Conservation (phyloP, 2,113 vertebrate genomes). For the Cebidichthys violaceus region DNA sequence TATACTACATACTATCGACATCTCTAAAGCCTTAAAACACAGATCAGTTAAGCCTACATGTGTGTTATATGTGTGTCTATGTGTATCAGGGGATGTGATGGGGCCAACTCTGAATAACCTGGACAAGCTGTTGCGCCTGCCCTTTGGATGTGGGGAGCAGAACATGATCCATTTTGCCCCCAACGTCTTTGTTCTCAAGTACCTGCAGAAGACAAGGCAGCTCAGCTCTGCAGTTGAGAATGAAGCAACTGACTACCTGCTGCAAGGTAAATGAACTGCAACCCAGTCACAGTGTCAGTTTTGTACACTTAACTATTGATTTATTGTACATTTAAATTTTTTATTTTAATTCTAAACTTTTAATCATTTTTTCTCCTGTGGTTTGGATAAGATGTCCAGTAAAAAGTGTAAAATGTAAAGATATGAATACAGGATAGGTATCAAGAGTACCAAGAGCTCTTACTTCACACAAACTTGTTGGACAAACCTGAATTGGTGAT, state of each 20-base stretch:
- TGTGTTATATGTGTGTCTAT: not conserved
- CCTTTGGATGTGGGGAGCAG: slow-evolving; percentile 95
- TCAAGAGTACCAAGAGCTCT: not conserved
- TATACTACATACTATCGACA: not conserved
- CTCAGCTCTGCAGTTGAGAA: slow-evolving; percentile 89
- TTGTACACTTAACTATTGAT: not conserved
- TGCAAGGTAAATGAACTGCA: slow-evolving; percentile 72
- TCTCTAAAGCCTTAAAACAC: not conserved
- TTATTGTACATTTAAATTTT: not conserved
- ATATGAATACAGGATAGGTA: not conserved
- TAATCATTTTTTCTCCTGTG: not conserved
- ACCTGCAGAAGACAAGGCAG: slow-evolving; percentile 93
- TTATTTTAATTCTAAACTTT: too few relatives aligned
- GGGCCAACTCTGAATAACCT: slow-evolving; percentile 92
- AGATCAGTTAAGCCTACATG: not conserved
- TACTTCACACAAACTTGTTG: not conserved
- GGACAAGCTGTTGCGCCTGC: slow-evolving; percentile 90
- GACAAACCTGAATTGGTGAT: not conserved
- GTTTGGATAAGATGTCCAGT: not conserved
- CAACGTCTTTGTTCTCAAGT: slow-evolving; percentile 94
- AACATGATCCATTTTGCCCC: slow-evolving; percentile 98
- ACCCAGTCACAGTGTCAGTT: not conserved
- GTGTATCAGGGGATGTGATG: slow-evolving; percentile 92
- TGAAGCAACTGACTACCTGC: slow-evolving; percentile 91
- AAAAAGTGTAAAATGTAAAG: not conserved